phyloP scores from a whole-genome alignment of 2,797 vertebrate species.

The Tachyglossus aculeatus region DNA sequence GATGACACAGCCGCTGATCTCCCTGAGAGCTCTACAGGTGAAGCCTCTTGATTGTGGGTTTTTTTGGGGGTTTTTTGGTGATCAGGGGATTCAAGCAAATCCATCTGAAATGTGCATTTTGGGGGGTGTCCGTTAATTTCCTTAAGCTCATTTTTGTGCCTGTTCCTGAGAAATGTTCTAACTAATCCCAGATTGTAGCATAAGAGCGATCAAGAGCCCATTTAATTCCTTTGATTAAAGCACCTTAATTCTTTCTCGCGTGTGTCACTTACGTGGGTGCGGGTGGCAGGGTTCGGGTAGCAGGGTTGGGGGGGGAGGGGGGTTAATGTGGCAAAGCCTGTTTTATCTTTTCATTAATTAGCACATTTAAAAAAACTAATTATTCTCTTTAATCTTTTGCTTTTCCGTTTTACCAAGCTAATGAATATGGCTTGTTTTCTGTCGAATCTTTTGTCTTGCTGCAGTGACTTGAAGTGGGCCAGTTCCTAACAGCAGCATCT shows the following conservation, averaged over 20 bases:
- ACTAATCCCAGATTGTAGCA: rapidly evolving
- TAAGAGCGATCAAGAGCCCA: background rate
- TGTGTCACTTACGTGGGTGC: too few relatives aligned
- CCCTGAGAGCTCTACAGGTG: too few relatives aligned
- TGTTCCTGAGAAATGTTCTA: rapidly evolving
- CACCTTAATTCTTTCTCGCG: conserved; percentile 1
- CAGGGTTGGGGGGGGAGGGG: background rate
- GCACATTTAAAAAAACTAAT: conserved; percentile 52
- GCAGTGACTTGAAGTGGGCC: conserved; percentile 73
- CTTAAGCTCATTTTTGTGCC: rapidly evolving
- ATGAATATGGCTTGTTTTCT: conserved; percentile 76
- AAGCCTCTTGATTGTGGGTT: background rate
- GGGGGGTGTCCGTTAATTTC: rapidly evolving
- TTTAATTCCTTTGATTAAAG: background rate
- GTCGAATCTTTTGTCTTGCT: conserved; percentile 82
- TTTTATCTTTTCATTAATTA: conserved; percentile 53
- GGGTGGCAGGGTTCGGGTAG: background rate
- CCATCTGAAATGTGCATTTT: too few relatives aligned
- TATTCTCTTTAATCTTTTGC: conserved; percentile 48
- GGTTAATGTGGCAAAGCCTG: conserved; percentile 23
- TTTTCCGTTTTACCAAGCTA: conserved; percentile 60
- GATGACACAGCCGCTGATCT: too few relatives aligned
- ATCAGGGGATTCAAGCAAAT: too few relatives aligned
- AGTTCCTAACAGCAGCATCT: conserved; percentile 77
- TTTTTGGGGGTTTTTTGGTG: too few relatives aligned